Evolutionary conservation across 2,797 vertebrate species (phyloP).

Genomic region (Coendou prehensilis): DNA sequence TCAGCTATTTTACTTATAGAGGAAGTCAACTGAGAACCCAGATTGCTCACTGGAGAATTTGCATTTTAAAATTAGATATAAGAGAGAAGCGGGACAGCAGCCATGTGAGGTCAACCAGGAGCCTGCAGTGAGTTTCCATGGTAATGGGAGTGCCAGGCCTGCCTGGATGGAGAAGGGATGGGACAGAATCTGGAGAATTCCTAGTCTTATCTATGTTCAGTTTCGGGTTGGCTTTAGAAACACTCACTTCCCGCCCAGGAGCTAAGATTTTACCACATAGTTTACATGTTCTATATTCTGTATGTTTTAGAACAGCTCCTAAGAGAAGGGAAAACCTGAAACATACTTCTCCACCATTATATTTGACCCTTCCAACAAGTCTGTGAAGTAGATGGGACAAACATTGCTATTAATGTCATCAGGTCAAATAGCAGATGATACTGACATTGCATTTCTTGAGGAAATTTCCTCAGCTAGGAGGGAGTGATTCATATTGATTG

Average conservation of each 20-base stretch:
- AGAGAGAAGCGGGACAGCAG: background rate
- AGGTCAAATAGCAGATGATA: background rate
- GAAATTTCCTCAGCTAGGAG: background rate
- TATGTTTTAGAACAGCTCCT: background rate
- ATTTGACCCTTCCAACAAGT: background rate
- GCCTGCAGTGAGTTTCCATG: background rate
- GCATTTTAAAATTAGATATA: slow-evolving; percentile 42
- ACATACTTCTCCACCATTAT: background rate
- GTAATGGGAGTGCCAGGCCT: background rate
- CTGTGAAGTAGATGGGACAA: background rate
- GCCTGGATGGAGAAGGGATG: background rate
- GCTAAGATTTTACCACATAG: background rate
- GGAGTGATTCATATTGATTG: background rate
- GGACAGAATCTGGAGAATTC: background rate
- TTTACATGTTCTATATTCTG: background rate
- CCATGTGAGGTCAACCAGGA: background rate
- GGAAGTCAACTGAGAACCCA: background rate
- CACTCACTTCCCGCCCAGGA: background rate
- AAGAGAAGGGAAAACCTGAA: background rate
- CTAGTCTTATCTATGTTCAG: background rate
- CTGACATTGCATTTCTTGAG: background rate
- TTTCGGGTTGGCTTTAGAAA: slow-evolving; percentile 4
- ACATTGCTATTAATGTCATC: background rate
- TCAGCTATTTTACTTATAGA: slow-evolving; percentile 41
- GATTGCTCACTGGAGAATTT: slow-evolving; percentile 25